phyloP scores from a whole-genome alignment of 2,113 vertebrate genomes.

The Hyaena hyaena region DNA sequence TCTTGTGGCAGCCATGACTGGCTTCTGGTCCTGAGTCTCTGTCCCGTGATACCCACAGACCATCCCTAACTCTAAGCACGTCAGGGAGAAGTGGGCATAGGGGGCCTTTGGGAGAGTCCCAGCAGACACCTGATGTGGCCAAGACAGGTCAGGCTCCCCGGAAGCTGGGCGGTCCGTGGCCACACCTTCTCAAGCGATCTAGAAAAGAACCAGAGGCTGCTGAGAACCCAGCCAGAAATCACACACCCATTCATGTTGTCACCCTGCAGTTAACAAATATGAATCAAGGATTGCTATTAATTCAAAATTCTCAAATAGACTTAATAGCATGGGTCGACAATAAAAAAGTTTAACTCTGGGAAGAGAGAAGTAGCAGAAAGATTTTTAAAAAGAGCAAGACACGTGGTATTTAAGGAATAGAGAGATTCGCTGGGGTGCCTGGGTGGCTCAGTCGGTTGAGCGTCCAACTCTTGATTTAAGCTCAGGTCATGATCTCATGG shows the following conservation, averaged over 20 bases:
- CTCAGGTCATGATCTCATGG: too few relatives aligned
- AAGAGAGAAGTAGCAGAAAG: neutral
- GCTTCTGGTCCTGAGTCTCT: neutral
- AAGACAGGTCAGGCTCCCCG: rapidly evolving
- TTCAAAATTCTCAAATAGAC: neutral
- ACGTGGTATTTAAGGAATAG: neutral
- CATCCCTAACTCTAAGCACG: neutral
- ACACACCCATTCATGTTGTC: neutral
- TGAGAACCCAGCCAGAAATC: neutral
- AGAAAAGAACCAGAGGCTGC: neutral
- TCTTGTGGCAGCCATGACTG: rapidly evolving
- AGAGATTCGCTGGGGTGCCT: neutral
- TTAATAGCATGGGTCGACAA: neutral
- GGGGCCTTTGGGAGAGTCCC: rapidly evolving
- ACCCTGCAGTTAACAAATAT: rapidly evolving
- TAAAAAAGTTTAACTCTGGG: neutral
- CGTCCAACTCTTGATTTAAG: too few relatives aligned
- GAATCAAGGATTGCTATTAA: too few relatives aligned
- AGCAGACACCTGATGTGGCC: neutral
- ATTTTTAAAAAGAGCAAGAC: neutral
- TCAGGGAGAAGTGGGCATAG: neutral
- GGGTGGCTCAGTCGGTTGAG: too few relatives aligned
- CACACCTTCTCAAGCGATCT: neutral
- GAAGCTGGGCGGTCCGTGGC: neutral
- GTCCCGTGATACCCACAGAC: rapidly evolving